Base-by-base conservation (phyloP, 2,113 vertebrate genomes). In the Phylloscopus trochiloides region DNA sequence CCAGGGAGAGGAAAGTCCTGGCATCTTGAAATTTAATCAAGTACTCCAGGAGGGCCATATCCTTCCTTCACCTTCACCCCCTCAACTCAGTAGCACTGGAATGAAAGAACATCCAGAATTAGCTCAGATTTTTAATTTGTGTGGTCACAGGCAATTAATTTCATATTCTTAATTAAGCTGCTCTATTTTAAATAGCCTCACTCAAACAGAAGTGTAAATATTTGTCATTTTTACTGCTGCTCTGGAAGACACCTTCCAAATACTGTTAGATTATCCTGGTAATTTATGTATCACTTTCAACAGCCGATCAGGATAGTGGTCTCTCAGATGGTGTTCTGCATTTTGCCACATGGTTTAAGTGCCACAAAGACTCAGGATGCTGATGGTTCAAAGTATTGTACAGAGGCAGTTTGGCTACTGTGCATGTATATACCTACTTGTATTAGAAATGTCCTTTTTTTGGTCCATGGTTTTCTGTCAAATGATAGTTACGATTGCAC, bases 281-380 rank as follows among this genome's bases (percentile, higher is more conserved):
- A 83, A 93, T 86, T 90, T 88, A 85, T 90, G 21, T 76, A 65
- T 77, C 22, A 66, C 45, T 92, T 90, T 70, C 48, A 81, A 26
- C 31, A 77, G 24, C 22, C 85, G 75, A 81, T 89, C 45, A 55
- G 34, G 48, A 87, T 26, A 61, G n/a, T 34, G 45, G 55, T 91
- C 31, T 79, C 84, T 66, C 34, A 68, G 54, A 74, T 55, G 58
- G 51, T 88, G 38, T 79, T 65, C 58, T 94, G 42, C 76, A 48
- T 85, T 95, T 95, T 89, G 86, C 74, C 72, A 86, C 25, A 89
- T 73, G 45, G 40, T 92, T 93, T 73, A 96, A 95, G 93, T 97
- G 95, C 94, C 97, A 97, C 74, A 62, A 83, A 43, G 88, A 95
- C 92, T 97, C 92, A 92, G 92, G 83, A 91, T 71, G 29, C 15